These are phyloP conservation scores for Rhogogaster chlorosoma DNA, from an alignment of 2,888 invertebrate genomes.

Conservation along the genomic window DNA sequence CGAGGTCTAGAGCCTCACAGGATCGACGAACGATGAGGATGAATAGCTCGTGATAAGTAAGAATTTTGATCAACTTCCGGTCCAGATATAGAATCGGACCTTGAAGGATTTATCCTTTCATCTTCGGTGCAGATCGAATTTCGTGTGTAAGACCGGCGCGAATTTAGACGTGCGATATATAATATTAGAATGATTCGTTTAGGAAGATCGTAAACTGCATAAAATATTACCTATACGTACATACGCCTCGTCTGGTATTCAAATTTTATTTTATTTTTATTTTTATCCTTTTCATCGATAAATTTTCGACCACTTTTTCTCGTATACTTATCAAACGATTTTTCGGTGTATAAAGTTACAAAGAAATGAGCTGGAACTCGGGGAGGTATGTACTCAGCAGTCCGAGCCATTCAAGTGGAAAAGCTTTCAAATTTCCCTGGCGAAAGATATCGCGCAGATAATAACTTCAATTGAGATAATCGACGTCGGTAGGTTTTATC, in stretches of 20 bases:
- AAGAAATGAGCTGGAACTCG: not conserved
- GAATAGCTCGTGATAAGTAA: not conserved
- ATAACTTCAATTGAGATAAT: conserved; percentile 16
- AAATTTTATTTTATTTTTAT: not conserved
- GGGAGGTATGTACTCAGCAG: not conserved
- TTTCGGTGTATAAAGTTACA: not conserved
- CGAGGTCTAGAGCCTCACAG: not conserved
- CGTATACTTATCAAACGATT: not conserved
- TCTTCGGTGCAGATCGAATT: not conserved
- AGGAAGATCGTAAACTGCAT: not conserved
- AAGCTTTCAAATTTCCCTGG: not conserved
- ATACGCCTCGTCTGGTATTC: not conserved
- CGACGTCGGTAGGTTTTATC: not conserved
- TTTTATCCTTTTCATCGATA: not conserved
- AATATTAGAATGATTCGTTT: not conserved
- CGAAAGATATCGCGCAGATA: not conserved
- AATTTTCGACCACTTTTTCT: not conserved
- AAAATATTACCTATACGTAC: not conserved
- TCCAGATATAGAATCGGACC: not conserved
- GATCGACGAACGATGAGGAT: not conserved
- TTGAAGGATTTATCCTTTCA: not conserved
- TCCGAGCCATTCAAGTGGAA: not conserved
- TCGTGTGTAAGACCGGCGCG: not conserved
- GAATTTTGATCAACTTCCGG: conserved; percentile 41
- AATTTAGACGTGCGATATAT: not conserved